These are phyloP conservation scores for Parotocinclus haroldoi DNA, from an alignment of 2,797 vertebrate genomes.

Conservation along the genomic window DNA sequence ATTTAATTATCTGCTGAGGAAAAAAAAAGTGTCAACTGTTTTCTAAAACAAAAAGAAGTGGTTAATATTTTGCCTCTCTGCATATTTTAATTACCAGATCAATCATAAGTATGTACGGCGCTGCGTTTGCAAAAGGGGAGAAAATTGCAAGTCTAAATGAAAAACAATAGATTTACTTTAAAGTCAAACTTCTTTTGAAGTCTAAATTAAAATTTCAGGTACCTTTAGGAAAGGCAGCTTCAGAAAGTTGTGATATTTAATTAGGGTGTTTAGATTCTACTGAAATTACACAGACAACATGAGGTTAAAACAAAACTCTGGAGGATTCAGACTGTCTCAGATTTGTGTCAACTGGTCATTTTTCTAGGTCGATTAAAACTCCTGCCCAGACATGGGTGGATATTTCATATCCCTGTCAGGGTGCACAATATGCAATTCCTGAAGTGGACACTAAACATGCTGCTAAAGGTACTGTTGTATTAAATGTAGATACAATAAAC, in stretches of 20 bases:
- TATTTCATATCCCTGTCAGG: no score
- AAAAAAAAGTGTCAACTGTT: constrained; percentile 73
- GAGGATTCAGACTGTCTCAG: constrained; percentile 47
- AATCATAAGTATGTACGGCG: constrained; percentile 75
- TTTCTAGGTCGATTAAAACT: no score
- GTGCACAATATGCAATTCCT: no score
- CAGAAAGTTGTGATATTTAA: constrained; percentile 80
- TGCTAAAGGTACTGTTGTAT: no score
- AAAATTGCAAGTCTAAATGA: constrained; percentile 81
- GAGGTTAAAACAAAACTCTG: constrained; percentile 63
- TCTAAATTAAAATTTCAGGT: constrained; percentile 85
- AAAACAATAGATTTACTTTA: constrained; percentile 86
- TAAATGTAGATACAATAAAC: no score
- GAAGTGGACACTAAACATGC: no score
- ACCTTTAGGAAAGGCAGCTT: constrained; percentile 73
- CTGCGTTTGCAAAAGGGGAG: constrained; percentile 62
- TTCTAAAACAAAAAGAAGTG: constrained; percentile 80
- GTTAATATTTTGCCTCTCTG: constrained; percentile 79
- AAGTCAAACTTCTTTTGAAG: constrained; percentile 79
- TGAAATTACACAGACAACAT: constrained; percentile 68
- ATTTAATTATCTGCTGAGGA: constrained; percentile 78
- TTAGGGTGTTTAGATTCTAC: constrained; percentile 77
- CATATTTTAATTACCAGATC: constrained; percentile 87
- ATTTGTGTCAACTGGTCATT: no score
- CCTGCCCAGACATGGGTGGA: no score